phyloP scores from a whole-genome alignment of 1,140 invertebrate species.

The Calosoma granatense region DNA sequence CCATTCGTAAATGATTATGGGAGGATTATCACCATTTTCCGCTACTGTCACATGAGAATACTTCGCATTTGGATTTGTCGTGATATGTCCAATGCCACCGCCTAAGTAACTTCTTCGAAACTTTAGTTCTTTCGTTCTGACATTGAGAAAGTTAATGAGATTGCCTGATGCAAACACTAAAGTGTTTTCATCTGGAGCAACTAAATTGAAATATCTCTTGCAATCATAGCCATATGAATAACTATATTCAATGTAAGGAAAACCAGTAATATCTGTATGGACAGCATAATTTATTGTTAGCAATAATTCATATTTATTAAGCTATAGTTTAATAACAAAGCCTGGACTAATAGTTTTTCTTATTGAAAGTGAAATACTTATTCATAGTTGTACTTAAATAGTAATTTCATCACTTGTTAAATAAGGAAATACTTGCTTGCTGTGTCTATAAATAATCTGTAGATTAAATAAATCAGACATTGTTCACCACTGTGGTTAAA shows the following conservation, averaged over 20 bases:
- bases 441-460: too few relatives aligned
- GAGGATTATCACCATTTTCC: constrained; percentile 70
- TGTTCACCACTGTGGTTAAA: too few relatives aligned
- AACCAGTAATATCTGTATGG: too few relatives aligned
- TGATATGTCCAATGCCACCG: constrained; percentile 66
- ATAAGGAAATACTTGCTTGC: too few relatives aligned
- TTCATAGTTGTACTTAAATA: too few relatives aligned
- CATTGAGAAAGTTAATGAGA: constrained; percentile 64
- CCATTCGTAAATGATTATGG: constrained; percentile 76
- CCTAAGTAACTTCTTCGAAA: constrained; percentile 63
- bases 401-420: too few relatives aligned
- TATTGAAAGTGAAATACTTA: too few relatives aligned
- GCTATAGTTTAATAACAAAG: too few relatives aligned
- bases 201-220: constrained; percentile 66
- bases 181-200: constrained; percentile 57
- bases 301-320: background rate
- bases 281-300: background rate
- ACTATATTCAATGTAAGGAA: constrained; percentile 33
- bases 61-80: constrained; percentile 59
- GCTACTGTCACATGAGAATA: constrained; percentile 66
- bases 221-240: constrained; percentile 85
- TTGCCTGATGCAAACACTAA: constrained; percentile 72
- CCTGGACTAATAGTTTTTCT: too few relatives aligned
- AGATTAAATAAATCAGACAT: too few relatives aligned
- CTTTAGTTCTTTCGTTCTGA: constrained; percentile 49